phyloP scores from a whole-genome alignment of 2,888 invertebrate species.

The Carterocephalus palaemon region DNA sequence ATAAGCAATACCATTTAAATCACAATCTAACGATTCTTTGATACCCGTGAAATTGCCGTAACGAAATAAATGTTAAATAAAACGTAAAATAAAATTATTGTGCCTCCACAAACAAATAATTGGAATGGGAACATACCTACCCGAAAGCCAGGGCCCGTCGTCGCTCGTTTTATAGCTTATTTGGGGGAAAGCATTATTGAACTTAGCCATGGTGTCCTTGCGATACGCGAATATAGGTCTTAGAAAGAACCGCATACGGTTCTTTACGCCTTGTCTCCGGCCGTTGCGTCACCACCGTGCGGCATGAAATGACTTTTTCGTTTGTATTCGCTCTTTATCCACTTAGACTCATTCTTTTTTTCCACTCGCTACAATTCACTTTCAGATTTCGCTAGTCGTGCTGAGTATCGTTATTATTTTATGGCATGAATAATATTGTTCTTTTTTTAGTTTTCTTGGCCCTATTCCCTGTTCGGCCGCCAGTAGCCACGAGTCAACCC shows the following conservation, averaged over 20 bases:
- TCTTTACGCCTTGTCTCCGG: conserved; percentile 40
- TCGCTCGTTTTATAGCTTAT: conserved; percentile 77
- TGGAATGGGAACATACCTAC: conserved; percentile 67
- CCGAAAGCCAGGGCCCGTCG: conserved; percentile 66
- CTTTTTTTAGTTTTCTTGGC: conserved; percentile 35
- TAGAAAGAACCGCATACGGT: conserved; percentile 44
- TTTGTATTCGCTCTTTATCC: conserved; percentile 77
- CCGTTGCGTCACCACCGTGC: conserved; percentile 63
- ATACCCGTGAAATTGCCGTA: conserved; percentile 79
- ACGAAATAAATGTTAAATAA: conserved; percentile 80
- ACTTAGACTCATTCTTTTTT: conserved; percentile 75
- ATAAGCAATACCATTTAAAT: conserved; percentile 77
- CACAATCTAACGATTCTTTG: conserved; percentile 77
- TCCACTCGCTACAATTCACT: conserved; percentile 77
- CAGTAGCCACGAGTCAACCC: too few relatives aligned
- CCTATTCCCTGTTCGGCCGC: conserved; percentile 22
- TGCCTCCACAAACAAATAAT: conserved; percentile 79
- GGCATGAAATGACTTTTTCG: conserved; percentile 78
- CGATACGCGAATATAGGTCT: conserved; percentile 53
- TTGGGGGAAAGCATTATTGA: conserved; percentile 79
- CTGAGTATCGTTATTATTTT: conserved; percentile 59
- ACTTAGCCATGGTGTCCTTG: conserved; percentile 67
- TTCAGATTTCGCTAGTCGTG: conserved; percentile 67
- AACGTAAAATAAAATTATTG: conserved; percentile 79
- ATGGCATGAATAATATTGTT: conserved; percentile 51